A percentile compares a stretch with the other conserved stretches of the same genome.
These are phyloP conservation scores for Bos taurus DNA, from an alignment of 2,113 vertebrate genomes.

Conservation along the genomic window ARS-UCD2.0 NC_037345.1:38541001-38541500, in stretches of 20 bases:
- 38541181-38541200: neutral
- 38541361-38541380: constrained; percentile 31
- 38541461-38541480: constrained; percentile 32
- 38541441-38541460: constrained; percentile 36
- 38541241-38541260: neutral
- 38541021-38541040: constrained; percentile 35
- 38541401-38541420: constrained; percentile 23
- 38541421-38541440: constrained; percentile 42
- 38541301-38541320: neutral
- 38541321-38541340: neutral
- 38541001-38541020: constrained; percentile 9
- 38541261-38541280: constrained; percentile 20
- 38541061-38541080: constrained; percentile 21
- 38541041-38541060: neutral
- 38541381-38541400: constrained; percentile 23
- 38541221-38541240: constrained; percentile 1
- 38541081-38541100: neutral
- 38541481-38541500: constrained; percentile 26
- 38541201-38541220: neutral
- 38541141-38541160: neutral
- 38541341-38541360: neutral
- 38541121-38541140: neutral
- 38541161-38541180: neutral
- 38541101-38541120: constrained; percentile 13
- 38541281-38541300: neutral